Evolutionary conservation across 2,888 invertebrate genomes (phyloP), one percentile per base, ranked within the genome.

Genomic region (Eilema caniola): DNA sequence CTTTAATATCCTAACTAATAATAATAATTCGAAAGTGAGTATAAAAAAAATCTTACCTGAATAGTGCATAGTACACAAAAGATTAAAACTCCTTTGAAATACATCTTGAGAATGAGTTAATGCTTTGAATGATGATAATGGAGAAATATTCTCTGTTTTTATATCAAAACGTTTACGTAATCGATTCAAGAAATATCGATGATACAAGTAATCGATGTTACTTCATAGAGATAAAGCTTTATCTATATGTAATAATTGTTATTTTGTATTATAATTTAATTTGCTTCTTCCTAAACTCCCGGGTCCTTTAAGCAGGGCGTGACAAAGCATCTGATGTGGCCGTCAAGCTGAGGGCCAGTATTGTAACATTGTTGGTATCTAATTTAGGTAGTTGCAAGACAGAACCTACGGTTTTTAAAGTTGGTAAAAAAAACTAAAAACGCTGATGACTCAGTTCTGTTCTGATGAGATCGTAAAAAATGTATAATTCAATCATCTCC

Each of bases 401-500:
- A 37, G 1, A 33, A 33, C 8, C 33, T 37, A 1, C 33, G 1
- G 1, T 12, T 37, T 37, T 12, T 37, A 37, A 37, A 37, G 3
- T 8, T 23, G 2, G 1, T 2, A 57, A 57, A 14, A 56, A 12
- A 57, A n/a, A 23, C 1, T 4, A 28, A 23, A 24, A 23, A 56
- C 0, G 2, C 12, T 41, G 20, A 47, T 20, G 47, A 47, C 5
- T 47, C 20, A 20, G 7, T 0, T 7, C 53, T n/a, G 1, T 20
- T 47, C 20, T 10, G 53, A 53, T n/a, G 8, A 8, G 5, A 25
- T 59, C 3, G 59, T 16, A 4, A 59, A 59, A 28, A 7, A 14
- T 16, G 12, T 0, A 1, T 1, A 0, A 8, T 4, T 16, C 1
- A 14, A 5, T 3, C 41, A 62, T 23, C 82, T 95, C 95, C 95